Conservation (phyloP, 2,888 invertebrate genomes). For the Napeogenes sylphis region DNA sequence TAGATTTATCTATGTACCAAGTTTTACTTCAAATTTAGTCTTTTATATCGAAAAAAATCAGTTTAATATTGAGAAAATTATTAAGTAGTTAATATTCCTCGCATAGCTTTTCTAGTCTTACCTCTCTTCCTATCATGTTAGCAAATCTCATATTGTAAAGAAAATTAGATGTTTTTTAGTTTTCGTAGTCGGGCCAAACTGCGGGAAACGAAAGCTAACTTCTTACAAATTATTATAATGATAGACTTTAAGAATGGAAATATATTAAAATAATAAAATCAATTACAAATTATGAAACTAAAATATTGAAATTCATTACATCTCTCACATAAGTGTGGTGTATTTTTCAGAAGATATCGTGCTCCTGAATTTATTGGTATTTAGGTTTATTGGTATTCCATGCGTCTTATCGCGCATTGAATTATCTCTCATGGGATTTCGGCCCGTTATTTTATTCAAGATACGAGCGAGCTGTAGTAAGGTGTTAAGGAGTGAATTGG, state of each 20-base stretch:
- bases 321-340: neutral
- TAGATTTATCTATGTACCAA: conserved; percentile 37
- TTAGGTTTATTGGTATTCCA: conserved; percentile 44
- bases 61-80: conserved; percentile 61
- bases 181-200: conserved; percentile 28
- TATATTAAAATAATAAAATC: conserved; percentile 9
- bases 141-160: conserved; percentile 48
- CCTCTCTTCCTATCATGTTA: conserved; percentile 60
- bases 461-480: conserved; percentile 65
- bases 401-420: conserved; percentile 46
- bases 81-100: conserved; percentile 44
- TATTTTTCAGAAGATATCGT: neutral
- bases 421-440: conserved; percentile 56
- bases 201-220: conserved; percentile 28
- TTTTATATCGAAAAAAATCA: conserved; percentile 57
- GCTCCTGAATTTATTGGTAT: conserved; percentile 24
- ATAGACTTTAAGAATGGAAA: conserved; percentile 18
- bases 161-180: conserved; percentile 43
- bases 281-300: too few relatives aligned
- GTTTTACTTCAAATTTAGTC: conserved; percentile 63
- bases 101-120: conserved; percentile 40
- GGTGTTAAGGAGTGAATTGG: conserved; percentile 74
- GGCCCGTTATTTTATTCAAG: conserved; percentile 67
- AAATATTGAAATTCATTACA: neutral
- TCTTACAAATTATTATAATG: conserved; percentile 27